Percentiles rank a stretch among this genome's conserved stretches.
Conservation (phyloP, 1,140 invertebrate genomes). For the Streblospio benedicti region DNA sequence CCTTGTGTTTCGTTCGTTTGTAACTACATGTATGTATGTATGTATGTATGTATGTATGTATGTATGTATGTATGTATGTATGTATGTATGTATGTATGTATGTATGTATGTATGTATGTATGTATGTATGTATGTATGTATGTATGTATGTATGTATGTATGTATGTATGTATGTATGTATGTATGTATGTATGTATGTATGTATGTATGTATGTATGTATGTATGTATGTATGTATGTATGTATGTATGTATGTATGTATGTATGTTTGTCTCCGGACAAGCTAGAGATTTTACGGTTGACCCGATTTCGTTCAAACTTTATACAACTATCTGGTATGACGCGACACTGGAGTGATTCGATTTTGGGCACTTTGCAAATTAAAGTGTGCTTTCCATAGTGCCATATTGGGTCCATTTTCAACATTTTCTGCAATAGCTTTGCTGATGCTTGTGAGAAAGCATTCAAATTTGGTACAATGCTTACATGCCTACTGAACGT, state of each 20-base stretch:
- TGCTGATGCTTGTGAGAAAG: too few relatives aligned
- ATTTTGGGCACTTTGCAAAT: too few relatives aligned
- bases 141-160: slow-evolving; percentile 9
- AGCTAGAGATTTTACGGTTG: too few relatives aligned
- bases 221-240: slow-evolving; percentile 1
- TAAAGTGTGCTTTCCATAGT: too few relatives aligned
- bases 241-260: slow-evolving; percentile 3
- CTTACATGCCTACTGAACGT: background rate
- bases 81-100: slow-evolving; percentile 8
- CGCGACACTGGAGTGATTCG: too few relatives aligned
- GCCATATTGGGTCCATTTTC: too few relatives aligned
- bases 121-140: slow-evolving; percentile 9
- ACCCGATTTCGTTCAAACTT: too few relatives aligned
- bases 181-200: background rate
- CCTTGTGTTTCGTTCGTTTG: too few relatives aligned
- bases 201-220: background rate
- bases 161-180: slow-evolving; percentile 4
- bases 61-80: slow-evolving; percentile 8
- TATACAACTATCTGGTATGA: too few relatives aligned
- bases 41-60: slow-evolving; percentile 1
- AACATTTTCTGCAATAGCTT: too few relatives aligned
- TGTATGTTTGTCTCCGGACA: too few relatives aligned
- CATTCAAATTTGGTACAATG: too few relatives aligned
- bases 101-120: slow-evolving; percentile 9
- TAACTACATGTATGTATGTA: background rate